Evolutionary conservation across 2,888 invertebrate species (phyloP).

Genomic region (Clunio marinus): DNA sequence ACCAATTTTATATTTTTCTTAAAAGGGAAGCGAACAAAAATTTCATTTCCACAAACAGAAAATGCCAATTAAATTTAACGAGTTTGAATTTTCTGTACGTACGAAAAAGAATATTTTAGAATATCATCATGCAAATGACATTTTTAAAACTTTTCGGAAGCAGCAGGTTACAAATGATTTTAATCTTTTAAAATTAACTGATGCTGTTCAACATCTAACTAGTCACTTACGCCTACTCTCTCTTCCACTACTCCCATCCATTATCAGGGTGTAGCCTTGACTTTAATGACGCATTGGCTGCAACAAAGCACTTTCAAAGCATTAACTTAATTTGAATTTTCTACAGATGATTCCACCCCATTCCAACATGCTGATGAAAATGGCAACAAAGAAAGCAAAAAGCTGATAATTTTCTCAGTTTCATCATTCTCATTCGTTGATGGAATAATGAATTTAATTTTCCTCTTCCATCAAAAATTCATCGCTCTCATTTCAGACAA

Average conservation of each 20-base stretch:
- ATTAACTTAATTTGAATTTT: conserved; percentile 32
- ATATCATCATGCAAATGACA: not conserved
- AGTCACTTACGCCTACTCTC: no score
- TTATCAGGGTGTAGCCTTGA: not conserved
- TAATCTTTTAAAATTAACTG: no score
- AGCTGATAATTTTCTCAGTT: not conserved
- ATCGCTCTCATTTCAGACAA: no score
- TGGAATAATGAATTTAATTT: conserved; percentile 25
- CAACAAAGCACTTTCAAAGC: conserved; percentile 3
- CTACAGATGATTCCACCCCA: not conserved
- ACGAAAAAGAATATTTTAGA: not conserved
- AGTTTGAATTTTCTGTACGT: not conserved
- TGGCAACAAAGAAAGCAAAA: not conserved
- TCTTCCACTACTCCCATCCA: not conserved
- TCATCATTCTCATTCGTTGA: conserved; percentile 10
- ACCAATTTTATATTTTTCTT: conserved; percentile 14
- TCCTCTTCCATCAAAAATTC: conserved; percentile 4
- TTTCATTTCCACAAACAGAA: not conserved
- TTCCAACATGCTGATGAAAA: not conserved
- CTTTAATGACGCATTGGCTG: not conserved
- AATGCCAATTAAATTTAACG: conserved; percentile 36
- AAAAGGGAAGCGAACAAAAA: not conserved
- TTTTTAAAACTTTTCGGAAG: not conserved
- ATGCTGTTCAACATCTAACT: no score
- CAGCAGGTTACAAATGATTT: conserved; percentile 1